These are phyloP conservation scores for Drosophila tristis DNA, from an alignment of 1,140 invertebrate genomes.

Conservation along the genomic window DNA sequence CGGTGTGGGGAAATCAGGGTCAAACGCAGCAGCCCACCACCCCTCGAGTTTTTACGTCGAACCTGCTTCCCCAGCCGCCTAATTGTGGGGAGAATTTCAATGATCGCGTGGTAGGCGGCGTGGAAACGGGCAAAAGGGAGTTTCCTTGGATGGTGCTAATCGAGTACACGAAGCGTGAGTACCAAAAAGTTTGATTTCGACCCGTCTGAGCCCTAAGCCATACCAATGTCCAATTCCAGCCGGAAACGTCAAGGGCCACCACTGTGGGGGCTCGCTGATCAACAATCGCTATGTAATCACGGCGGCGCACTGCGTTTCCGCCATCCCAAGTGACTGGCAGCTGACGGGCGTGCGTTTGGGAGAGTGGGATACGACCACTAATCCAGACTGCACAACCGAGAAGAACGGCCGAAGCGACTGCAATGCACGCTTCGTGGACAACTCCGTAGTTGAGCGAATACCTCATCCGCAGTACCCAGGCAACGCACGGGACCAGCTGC, in stretches of 20 bases:
- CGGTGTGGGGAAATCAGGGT: slow-evolving; percentile 43
- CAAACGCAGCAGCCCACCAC: slow-evolving; percentile 3
- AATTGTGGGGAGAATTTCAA: slow-evolving; percentile 80
- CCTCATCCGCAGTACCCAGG: slow-evolving; percentile 88
- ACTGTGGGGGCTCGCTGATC: slow-evolving; percentile 90
- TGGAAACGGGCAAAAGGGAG: slow-evolving; percentile 86
- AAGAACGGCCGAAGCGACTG: slow-evolving; percentile 78
- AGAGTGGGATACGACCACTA: slow-evolving; percentile 86
- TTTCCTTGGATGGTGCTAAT: slow-evolving; percentile 89
- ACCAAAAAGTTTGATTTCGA: neutral
- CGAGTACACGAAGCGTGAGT: slow-evolving; percentile 76
- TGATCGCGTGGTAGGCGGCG: slow-evolving; percentile 87
- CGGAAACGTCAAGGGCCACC: slow-evolving; percentile 70
- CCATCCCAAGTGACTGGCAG: slow-evolving; percentile 76
- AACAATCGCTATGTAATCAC: slow-evolving; percentile 86
- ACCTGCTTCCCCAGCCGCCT: slow-evolving; percentile 54
- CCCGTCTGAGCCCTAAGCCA: neutral
- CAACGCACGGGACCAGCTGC: slow-evolving; percentile 84
- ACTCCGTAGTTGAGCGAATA: slow-evolving; percentile 86
- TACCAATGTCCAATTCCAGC: slow-evolving; percentile 23
- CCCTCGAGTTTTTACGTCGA: slow-evolving; percentile 3
- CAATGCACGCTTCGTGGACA: slow-evolving; percentile 85
- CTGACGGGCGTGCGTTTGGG: slow-evolving; percentile 86
- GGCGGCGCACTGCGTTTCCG: slow-evolving; percentile 91
- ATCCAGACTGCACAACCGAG: slow-evolving; percentile 85